Evolutionary conservation across 2,113 vertebrate genomes (phyloP).

Genomic region (Lasiurus cinereus): DNA sequence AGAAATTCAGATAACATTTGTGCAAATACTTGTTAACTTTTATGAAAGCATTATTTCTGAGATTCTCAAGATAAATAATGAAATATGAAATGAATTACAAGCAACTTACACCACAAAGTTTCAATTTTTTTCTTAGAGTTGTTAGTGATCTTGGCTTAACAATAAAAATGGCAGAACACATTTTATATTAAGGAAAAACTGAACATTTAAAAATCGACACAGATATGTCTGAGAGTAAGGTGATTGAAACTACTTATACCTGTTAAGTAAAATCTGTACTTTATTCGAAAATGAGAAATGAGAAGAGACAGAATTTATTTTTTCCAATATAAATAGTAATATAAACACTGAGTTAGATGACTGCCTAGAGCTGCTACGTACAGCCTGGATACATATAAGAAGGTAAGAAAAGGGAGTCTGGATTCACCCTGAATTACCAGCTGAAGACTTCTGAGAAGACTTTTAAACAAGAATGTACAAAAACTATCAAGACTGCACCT

Average conservation of each 20-base stretch:
- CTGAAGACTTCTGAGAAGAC: background rate
- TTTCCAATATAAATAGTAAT: background rate
- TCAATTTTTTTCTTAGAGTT: constrained; percentile 26
- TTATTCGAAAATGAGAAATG: background rate
- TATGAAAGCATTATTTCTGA: constrained; percentile 35
- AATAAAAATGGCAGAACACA: background rate
- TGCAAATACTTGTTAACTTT: background rate
- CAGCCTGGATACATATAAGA: background rate
- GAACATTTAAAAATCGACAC: constrained; percentile 33
- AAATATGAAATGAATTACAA: constrained; percentile 43
- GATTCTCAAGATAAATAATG: constrained; percentile 2
- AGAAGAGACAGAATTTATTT: background rate
- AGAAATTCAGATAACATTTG: constrained; percentile 64
- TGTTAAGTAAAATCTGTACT: background rate
- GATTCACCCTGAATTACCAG: background rate
- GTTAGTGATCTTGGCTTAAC: background rate
- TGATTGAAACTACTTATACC: background rate
- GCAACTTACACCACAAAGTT: constrained; percentile 36
- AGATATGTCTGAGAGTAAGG: background rate
- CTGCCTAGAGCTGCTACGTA: background rate
- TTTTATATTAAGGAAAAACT: background rate
- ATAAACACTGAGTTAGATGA: background rate
- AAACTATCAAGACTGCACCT: background rate
- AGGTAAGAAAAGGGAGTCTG: background rate
- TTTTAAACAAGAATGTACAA: background rate